Percentiles rank a stretch among this genome's conserved stretches.
These are phyloP conservation scores for Horisme vitalbata DNA, from an alignment of 2,888 invertebrate species.

Conservation along the genomic window DNA sequence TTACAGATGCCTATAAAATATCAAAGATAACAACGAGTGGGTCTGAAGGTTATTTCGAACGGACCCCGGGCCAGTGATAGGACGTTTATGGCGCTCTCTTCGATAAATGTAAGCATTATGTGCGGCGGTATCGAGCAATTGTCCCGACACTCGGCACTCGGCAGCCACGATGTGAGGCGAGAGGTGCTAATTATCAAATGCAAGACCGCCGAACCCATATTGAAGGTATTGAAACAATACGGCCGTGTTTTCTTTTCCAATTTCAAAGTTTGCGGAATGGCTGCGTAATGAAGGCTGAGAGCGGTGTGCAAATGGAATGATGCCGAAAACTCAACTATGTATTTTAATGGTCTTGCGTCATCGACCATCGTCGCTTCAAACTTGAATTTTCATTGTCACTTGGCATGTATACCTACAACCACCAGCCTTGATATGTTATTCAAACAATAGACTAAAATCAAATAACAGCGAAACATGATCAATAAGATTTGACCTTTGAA, in stretches of 20 bases:
- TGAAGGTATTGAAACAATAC: constrained; percentile 82
- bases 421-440: constrained; percentile 80
- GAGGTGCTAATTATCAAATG: constrained; percentile 82
- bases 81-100: constrained; percentile 72
- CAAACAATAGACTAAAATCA: constrained; percentile 81
- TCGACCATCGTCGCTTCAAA: constrained; percentile 77
- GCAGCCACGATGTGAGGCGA: constrained; percentile 48
- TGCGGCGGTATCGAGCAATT: constrained; percentile 57
- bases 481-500: constrained; percentile 67
- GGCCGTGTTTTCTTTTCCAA: constrained; percentile 77
- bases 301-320: constrained; percentile 77
- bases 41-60: constrained; percentile 63
- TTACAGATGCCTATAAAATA: constrained; percentile 82
- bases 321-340: constrained; percentile 78
- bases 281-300: constrained; percentile 79
- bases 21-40: constrained; percentile 79
- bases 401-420: constrained; percentile 69
- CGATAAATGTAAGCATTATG: constrained; percentile 71
- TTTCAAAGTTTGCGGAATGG: constrained; percentile 80
- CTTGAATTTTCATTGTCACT: constrained; percentile 83
- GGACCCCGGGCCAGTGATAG: constrained; percentile 67
- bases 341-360: constrained; percentile 82
- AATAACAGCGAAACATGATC: constrained; percentile 72
- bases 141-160: constrained; percentile 39
- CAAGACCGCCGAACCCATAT: constrained; percentile 76